Conservation (phyloP, 1,140 invertebrate species). For the Bombus cullumanus region DNA sequence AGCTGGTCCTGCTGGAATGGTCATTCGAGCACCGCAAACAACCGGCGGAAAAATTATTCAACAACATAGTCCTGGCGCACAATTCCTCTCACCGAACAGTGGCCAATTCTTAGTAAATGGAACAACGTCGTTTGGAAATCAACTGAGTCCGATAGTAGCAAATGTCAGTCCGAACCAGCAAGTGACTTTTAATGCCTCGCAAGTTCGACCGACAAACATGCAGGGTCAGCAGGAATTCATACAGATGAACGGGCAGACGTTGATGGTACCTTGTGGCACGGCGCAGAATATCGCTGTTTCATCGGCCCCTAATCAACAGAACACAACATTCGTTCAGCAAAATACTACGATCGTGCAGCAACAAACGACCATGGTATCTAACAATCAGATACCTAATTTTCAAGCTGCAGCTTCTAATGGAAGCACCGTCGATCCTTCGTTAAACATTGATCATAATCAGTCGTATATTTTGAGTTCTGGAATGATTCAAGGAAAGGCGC, state of each 20-base stretch:
- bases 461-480: constrained; percentile 79
- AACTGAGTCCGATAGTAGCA: constrained; percentile 90
- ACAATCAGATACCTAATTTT: constrained; percentile 85
- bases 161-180: constrained; percentile 89
- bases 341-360: constrained; percentile 88
- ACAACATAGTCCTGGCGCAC: constrained; percentile 87
- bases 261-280: constrained; percentile 90
- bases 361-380: constrained; percentile 88
- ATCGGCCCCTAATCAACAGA: constrained; percentile 86
- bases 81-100: constrained; percentile 89
- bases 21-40: constrained; percentile 88
- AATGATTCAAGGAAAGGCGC: constrained; percentile 77
- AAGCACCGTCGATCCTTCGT: constrained; percentile 78
- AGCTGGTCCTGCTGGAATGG: constrained; percentile 89
- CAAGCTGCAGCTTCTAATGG: constrained; percentile 72
- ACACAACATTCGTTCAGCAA: constrained; percentile 89
- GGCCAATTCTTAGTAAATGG: constrained; percentile 89
- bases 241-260: constrained; percentile 88
- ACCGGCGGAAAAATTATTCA: constrained; percentile 89
- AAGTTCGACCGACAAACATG: constrained; percentile 83
- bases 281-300: constrained; percentile 85
- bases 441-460: constrained; percentile 83
- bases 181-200: constrained; percentile 86
- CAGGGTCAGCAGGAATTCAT: constrained; percentile 88
- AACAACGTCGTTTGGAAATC: constrained; percentile 87